Percentiles rank a stretch among this genome's conserved stretches.
Conservation (phyloP, 2,888 invertebrate species). For the Eupsilia transversa region DNA sequence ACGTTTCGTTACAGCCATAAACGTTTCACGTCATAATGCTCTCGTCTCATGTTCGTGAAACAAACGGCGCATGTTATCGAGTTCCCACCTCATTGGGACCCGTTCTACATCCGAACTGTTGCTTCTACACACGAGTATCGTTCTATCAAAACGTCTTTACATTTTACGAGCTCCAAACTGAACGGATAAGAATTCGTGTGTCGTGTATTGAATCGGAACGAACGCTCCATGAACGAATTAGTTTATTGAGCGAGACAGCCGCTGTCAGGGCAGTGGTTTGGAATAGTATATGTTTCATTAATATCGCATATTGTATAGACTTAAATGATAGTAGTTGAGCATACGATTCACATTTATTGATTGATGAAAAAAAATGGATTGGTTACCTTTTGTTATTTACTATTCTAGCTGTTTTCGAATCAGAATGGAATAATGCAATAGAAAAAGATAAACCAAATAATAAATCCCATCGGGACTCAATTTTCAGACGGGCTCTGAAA, state of each 20-base stretch:
- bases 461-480: neutral
- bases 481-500: slow-evolving; percentile 2
- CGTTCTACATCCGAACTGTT: slow-evolving; percentile 61
- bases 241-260: slow-evolving; percentile 66
- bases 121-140: slow-evolving; percentile 51
- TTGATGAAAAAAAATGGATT: neutral
- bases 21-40: slow-evolving; percentile 32
- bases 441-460: slow-evolving; percentile 18
- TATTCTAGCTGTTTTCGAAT: neutral
- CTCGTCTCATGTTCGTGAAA: slow-evolving; percentile 51
- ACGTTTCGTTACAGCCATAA: slow-evolving; percentile 14
- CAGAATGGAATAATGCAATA: neutral
- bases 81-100: slow-evolving; percentile 58
- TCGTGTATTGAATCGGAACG: slow-evolving; percentile 55
- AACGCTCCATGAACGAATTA: slow-evolving; percentile 64
- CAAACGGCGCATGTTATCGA: slow-evolving; percentile 66
- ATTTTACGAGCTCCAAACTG: slow-evolving; percentile 59
- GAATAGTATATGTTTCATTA: slow-evolving; percentile 59
- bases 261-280: slow-evolving; percentile 50
- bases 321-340: neutral
- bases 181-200: slow-evolving; percentile 55
- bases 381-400: neutral
- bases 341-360: neutral
- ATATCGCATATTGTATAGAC: slow-evolving; percentile 22
- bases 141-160: slow-evolving; percentile 59